Conservation (phyloP, 2,888 invertebrate species). For the Protodeltote pygarga region DNA sequence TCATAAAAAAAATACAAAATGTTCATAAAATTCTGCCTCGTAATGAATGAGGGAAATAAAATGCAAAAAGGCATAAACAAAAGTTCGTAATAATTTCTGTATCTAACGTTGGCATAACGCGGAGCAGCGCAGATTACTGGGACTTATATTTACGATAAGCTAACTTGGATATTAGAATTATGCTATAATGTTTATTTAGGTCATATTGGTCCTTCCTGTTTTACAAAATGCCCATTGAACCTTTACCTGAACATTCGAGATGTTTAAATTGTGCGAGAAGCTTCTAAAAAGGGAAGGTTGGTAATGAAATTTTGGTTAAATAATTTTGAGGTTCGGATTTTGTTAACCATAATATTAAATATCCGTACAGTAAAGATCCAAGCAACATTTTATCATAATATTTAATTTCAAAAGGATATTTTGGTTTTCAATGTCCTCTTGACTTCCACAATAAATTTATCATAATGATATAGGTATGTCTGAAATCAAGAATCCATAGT, state of each 20-base stretch:
- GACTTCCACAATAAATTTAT: too few relatives aligned
- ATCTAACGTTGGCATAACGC: slow-evolving; percentile 28
- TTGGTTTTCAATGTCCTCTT: too few relatives aligned
- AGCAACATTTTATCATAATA: too few relatives aligned
- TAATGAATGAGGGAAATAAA: slow-evolving; percentile 11
- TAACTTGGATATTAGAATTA: slow-evolving; percentile 44
- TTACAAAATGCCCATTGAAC: slow-evolving; percentile 39
- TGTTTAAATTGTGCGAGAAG: slow-evolving; percentile 27
- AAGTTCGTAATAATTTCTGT: slow-evolving; percentile 36
- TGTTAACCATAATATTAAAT: slow-evolving; percentile 28
- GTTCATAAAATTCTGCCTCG: neutral
- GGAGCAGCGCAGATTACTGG: slow-evolving; percentile 43
- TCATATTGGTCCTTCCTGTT: slow-evolving; percentile 37
- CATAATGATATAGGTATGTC: too few relatives aligned
- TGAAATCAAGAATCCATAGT: too few relatives aligned
- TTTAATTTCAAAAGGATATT: too few relatives aligned
- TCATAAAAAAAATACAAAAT: neutral
- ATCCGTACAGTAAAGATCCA: too few relatives aligned
- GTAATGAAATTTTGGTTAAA: slow-evolving; percentile 28
- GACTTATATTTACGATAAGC: slow-evolving; percentile 44
- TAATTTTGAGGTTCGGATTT: slow-evolving; percentile 22
- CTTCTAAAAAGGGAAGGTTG: slow-evolving; percentile 11
- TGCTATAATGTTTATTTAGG: slow-evolving; percentile 50
- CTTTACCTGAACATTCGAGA: slow-evolving; percentile 14
- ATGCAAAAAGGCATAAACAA: slow-evolving; percentile 30